phyloP scores from a whole-genome alignment of 2,888 invertebrate species.

The Meiosimyza decipiens region DNA sequence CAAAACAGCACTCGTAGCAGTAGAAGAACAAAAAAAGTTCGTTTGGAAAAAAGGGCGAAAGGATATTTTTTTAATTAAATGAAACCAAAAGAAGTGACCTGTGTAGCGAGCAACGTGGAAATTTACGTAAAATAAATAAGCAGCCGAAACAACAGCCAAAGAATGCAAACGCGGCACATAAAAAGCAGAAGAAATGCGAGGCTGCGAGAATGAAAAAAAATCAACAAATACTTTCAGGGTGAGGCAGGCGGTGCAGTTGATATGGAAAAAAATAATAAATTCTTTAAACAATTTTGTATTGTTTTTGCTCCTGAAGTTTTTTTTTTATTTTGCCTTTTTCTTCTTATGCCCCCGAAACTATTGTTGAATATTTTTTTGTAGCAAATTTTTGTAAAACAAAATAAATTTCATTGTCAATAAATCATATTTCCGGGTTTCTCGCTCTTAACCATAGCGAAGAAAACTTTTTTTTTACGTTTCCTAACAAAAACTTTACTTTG shows the following conservation, averaged over 20 bases:
- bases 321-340: constrained; percentile 15
- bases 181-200: not conserved
- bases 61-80: constrained; percentile 63
- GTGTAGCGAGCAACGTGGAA: constrained; percentile 47
- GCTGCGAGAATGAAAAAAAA: not conserved
- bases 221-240: not conserved
- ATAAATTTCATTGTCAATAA: constrained; percentile 65
- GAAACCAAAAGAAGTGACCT: constrained; percentile 65
- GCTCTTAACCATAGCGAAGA: no score
- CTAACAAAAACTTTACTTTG: no score
- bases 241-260: not conserved
- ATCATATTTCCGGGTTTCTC: constrained; percentile 54
- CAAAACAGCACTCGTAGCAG: constrained; percentile 36
- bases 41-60: constrained; percentile 47
- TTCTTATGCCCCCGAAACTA: constrained; percentile 2
- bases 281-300: constrained; percentile 37
- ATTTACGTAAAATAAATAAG: constrained; percentile 55
- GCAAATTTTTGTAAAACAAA: constrained; percentile 50
- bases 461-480: no score
- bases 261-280: constrained; percentile 7
- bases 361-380: constrained; percentile 27
- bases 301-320: constrained; percentile 32
- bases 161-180: constrained; percentile 3
- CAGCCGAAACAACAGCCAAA: constrained; percentile 19
- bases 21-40: not conserved